phyloP scores from a whole-genome alignment of 2,797 vertebrate species.

The Triplophysa bombifrons region DNA sequence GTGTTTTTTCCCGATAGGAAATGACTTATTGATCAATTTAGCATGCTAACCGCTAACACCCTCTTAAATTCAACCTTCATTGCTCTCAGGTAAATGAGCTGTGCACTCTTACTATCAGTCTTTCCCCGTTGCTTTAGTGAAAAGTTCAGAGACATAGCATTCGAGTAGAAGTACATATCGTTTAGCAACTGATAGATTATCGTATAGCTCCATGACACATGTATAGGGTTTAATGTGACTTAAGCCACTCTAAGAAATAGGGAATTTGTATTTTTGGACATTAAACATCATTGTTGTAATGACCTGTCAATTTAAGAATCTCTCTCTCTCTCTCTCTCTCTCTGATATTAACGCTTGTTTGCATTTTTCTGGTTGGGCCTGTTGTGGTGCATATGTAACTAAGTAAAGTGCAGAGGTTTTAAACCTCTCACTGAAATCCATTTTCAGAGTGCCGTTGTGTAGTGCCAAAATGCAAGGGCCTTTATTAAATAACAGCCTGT shows the following conservation, averaged over 20 bases:
- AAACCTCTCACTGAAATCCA: not conserved
- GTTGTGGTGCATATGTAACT: conserved; percentile 16
- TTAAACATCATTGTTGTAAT: no score
- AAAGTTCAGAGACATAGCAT: conserved; percentile 45
- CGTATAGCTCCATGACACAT: conserved; percentile 61
- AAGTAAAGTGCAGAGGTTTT: conserved; percentile 24
- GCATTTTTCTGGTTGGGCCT: conserved; percentile 13
- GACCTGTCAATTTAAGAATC: no score
- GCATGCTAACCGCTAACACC: conserved; percentile 43
- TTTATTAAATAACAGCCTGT: conserved; percentile 29
- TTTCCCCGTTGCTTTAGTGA: conserved; percentile 47
- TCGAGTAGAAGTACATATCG: conserved; percentile 50
- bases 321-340: conserved; percentile 1
- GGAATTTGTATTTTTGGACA: no score
- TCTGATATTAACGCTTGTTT: conserved; percentile 15
- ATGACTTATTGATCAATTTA: conserved; percentile 47
- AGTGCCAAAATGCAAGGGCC: conserved; percentile 20
- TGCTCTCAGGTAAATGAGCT: conserved; percentile 58
- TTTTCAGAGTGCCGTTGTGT: conserved; percentile 33
- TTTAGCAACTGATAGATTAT: conserved; percentile 56
- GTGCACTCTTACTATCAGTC: conserved; percentile 56
- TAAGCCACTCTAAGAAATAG: not conserved
- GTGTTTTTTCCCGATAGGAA: conserved; percentile 40
- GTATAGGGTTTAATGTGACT: conserved; percentile 55
- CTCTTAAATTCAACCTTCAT: conserved; percentile 46